These are phyloP conservation scores for Allobates femoralis DNA, from an alignment of 2,797 vertebrate species.

Conservation along the genomic window DNA sequence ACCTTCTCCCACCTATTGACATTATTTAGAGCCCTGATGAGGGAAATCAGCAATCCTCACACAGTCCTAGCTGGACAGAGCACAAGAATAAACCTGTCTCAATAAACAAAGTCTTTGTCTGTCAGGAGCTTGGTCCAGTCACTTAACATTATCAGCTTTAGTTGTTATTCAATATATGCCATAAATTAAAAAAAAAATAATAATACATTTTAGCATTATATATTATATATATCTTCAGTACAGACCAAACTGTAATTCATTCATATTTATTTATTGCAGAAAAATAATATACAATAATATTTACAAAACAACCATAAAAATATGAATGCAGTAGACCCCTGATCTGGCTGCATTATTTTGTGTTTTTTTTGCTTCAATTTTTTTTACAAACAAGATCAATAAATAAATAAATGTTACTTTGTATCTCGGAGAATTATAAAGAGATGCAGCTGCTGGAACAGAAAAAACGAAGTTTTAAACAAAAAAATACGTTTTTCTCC, in stretches of 20 bases:
- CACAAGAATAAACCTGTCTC: slow-evolving; percentile 76
- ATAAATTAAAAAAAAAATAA: background rate
- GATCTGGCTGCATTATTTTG: slow-evolving; percentile 83
- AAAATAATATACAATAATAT: slow-evolving; percentile 96
- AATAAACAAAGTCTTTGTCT: slow-evolving; percentile 74
- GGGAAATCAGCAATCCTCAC: slow-evolving; percentile 57
- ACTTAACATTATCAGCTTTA: slow-evolving; percentile 75
- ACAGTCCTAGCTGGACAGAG: slow-evolving; percentile 62
- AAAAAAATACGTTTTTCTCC: slow-evolving; percentile 57
- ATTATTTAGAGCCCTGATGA: slow-evolving; percentile 61
- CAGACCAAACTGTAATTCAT: slow-evolving; percentile 77
- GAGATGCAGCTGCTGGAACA: slow-evolving; percentile 78
- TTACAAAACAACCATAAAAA: slow-evolving; percentile 97
- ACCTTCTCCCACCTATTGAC: slow-evolving; percentile 46
- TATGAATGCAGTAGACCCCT: slow-evolving; percentile 95
- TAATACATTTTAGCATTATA: slow-evolving; percentile 46
- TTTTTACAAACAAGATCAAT: slow-evolving; percentile 84
- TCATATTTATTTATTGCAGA: slow-evolving; percentile 96
- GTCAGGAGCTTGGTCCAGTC: slow-evolving; percentile 75
- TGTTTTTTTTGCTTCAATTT: slow-evolving; percentile 65
- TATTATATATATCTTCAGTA: slow-evolving; percentile 66
- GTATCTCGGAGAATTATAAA: slow-evolving; percentile 76
- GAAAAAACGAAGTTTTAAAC: slow-evolving; percentile 74
- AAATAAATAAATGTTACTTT: slow-evolving; percentile 98
- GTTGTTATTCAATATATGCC: slow-evolving; percentile 67